Base-by-base conservation (phyloP, 2,113 vertebrate genomes). In the Cygnus buccinator region DNA sequence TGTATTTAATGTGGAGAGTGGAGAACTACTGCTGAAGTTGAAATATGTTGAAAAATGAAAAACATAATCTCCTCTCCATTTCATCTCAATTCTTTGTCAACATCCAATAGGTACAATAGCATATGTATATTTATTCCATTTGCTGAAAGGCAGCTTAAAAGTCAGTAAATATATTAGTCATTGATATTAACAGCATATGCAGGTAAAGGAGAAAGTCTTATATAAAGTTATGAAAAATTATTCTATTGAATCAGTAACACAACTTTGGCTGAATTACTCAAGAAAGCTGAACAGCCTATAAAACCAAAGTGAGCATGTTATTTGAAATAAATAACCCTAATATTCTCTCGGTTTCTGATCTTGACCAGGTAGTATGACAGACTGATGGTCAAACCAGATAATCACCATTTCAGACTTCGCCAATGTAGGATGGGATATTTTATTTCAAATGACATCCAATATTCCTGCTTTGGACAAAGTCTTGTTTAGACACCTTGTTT, bases 1-100 rank as follows among this genome's bases (percentile, higher is more conserved):
- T 77, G 75, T 89, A n/a, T 96, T 88, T 85, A 65, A 90, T 93
- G 44, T 17, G 17, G 15, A 87, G 44, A 54, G 66, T 89, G 91
- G 62, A 82, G 81, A 92, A 77, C 59, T 58, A 50, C 26, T 84
- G 25, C 55, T 26, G 46, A 63, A 58, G 71, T 35, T 71, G 65
- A 91, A 91, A 86, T 68, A 87, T 66, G 29, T 55, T 52, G 74
- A 62, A 61, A 67, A 76, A 52, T 62, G 41, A 52, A 89, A 84
- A 91, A 6, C 43, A 10, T 54, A 22, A 11, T 87, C 35, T 55
- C 17, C 41, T 72, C 35, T 90, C 50, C 43, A 11, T 80, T 91
- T 84, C 25, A 13, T 70, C 41, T 43, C 6, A 63, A 39, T 78
- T 57, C 35, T 33, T 68, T 67, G 15, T 54, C 26, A 52, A 2